Conservation (phyloP, 2,113 vertebrate genomes). For the Lethenteron camtschaticum region DNA sequence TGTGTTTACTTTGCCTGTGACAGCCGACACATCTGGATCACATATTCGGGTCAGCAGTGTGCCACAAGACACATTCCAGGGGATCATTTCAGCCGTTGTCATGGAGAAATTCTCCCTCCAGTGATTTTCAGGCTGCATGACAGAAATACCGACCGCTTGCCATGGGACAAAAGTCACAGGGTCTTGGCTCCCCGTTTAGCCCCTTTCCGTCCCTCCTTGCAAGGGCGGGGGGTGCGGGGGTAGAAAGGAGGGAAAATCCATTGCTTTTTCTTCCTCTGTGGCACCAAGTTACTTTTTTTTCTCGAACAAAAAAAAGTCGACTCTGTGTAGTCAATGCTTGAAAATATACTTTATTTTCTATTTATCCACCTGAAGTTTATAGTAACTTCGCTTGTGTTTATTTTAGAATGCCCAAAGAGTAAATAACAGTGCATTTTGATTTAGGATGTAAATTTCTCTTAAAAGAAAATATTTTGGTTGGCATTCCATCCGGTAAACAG, state of each 20-base stretch:
- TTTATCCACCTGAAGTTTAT: too few species aligned
- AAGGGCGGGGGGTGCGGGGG: conserved; percentile 32
- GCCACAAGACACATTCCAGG: conserved; percentile 92
- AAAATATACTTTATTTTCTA: too few species aligned
- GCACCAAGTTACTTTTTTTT: too few species aligned
- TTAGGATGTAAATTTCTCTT: too few species aligned
- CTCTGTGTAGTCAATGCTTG: too few species aligned
- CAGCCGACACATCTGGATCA: conserved; percentile 99
- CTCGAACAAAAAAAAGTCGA: too few species aligned
- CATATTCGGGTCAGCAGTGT: conserved; percentile 92
- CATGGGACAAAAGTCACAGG: conserved; percentile 5
- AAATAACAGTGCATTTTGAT: too few species aligned
- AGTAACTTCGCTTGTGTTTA: too few species aligned
- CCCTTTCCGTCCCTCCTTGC: neutral
- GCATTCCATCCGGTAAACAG: too few species aligned
- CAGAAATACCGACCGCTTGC: conserved; percentile 43
- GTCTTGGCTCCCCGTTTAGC: conserved; percentile 6
- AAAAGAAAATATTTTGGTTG: too few species aligned
- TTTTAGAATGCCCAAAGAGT: too few species aligned
- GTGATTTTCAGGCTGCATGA: conserved; percentile 98
- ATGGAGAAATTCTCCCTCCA: conserved; percentile 76
- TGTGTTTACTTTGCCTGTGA: conserved; percentile 95
- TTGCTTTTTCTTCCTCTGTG: too few species aligned
- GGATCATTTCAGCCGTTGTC: conserved; percentile 78
- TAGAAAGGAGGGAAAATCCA: conserved; percentile 13